Conservation (phyloP, 2,113 vertebrate species). For the Bubo scandiacus region DNA sequence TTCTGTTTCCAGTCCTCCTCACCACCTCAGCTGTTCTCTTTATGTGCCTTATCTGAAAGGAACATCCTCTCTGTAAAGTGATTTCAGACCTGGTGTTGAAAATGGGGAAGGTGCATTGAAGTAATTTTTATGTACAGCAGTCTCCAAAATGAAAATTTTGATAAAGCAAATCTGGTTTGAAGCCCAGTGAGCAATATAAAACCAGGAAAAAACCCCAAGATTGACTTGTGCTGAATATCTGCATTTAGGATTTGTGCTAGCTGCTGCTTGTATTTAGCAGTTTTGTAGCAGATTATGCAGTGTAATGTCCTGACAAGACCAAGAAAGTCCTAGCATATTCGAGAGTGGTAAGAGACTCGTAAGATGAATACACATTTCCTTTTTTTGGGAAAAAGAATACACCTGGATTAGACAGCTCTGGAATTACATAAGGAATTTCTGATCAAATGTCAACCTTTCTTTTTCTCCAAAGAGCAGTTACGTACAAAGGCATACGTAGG, state of each 20-base stretch:
- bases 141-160: background rate
- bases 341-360: background rate
- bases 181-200: background rate
- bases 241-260: background rate
- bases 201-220: accelerated
- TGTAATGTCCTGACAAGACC: background rate
- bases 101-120: background rate
- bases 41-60: background rate
- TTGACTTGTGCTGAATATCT: background rate
- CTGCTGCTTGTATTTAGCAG: background rate
- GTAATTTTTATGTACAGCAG: background rate
- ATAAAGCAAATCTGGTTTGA: background rate
- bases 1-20: background rate
- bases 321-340: background rate
- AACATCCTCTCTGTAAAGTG: background rate
- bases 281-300: background rate
- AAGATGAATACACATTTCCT: background rate
- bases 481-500: background rate
- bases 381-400: background rate
- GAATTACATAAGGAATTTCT: background rate
- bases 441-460: background rate
- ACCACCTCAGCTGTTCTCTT: background rate
- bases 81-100: background rate
- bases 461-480: background rate
- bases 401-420: background rate